These are phyloP conservation scores for Orthonychiurus folsomi DNA, from an alignment of 2,888 invertebrate genomes.

Conservation along the genomic window DNA sequence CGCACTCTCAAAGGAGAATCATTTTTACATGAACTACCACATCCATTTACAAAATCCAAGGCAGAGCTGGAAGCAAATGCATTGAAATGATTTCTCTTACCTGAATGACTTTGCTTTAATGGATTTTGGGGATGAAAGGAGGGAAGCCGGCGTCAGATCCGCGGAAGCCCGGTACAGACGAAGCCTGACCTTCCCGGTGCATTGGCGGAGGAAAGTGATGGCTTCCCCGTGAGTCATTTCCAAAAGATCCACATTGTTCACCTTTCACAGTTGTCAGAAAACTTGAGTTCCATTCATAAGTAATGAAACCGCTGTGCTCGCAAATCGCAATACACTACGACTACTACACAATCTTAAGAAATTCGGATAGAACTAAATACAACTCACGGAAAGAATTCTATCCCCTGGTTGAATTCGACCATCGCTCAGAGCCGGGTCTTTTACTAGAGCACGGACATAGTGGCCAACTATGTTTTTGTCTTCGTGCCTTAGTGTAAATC, in stretches of 20 bases:
- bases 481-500: constrained; percentile 77
- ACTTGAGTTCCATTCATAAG: too few species aligned
- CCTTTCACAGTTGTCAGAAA: constrained; percentile 47
- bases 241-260: constrained; percentile 72
- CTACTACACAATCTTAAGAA: too few species aligned
- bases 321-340: too few species aligned
- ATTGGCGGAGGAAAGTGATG: constrained; percentile 68
- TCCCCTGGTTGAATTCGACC: constrained; percentile 77
- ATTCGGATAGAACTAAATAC: too few species aligned
- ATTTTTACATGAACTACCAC: too few species aligned
- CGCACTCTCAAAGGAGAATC: too few species aligned
- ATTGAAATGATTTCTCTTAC: too few species aligned
- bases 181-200: constrained; percentile 65
- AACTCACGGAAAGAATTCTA: constrained; percentile 69
- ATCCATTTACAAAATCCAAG: too few species aligned
- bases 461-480: constrained; percentile 73
- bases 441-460: constrained; percentile 72
- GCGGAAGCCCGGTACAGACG: constrained; percentile 67
- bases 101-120: constrained; percentile 58
- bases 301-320: too few species aligned
- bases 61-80: too few species aligned
- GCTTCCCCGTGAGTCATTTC: constrained; percentile 79
- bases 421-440: constrained; percentile 77
- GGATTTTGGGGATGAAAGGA: constrained; percentile 61
- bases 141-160: constrained; percentile 66